phyloP scores from a whole-genome alignment of 92 coral and sea anemone species.

The Blastomussa wellsi region DNA sequence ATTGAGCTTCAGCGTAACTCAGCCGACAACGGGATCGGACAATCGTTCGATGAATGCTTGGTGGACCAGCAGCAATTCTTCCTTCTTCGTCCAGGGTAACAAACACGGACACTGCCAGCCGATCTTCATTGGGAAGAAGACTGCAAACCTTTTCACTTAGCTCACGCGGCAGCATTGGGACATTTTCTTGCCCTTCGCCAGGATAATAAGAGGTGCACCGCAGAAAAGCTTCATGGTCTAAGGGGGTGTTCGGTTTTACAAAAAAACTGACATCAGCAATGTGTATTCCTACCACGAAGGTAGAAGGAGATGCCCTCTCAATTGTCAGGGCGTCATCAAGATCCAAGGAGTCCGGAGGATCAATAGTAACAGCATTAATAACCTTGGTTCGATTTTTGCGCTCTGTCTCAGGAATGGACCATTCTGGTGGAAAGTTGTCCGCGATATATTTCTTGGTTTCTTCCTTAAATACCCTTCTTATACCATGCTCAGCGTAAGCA shows the following conservation, averaged over 20 bases:
- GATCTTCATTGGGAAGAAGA: conserved; percentile 68
- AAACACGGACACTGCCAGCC: conserved; percentile 75
- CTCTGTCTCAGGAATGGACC: conserved; percentile 72
- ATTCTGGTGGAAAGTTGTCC: conserved; percentile 39
- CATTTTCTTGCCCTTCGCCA: conserved; percentile 41
- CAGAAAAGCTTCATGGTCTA: conserved; percentile 76
- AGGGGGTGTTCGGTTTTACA: conserved; percentile 61
- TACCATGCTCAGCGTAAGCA: conserved; percentile 69
- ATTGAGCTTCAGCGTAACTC: conserved; percentile 75
- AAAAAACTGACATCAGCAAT: conserved; percentile 94
- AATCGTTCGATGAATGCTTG: conserved; percentile 60
- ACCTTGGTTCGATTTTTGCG: conserved; percentile 38
- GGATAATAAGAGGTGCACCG: conserved; percentile 92
- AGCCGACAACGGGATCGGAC: conserved; percentile 72
- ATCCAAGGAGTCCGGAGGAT: conserved; percentile 75
- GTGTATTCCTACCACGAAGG: conserved; percentile 73
- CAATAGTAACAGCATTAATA: conserved; percentile 78
- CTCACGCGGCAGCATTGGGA: conserved; percentile 88
- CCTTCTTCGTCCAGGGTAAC: conserved; percentile 60
- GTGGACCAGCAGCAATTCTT: conserved; percentile 39
- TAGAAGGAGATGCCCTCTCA: conserved; percentile 34
- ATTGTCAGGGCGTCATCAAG: conserved; percentile 92
- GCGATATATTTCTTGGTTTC: conserved; percentile 33
- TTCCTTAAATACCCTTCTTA: conserved; percentile 37
- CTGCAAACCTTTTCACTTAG: conserved; percentile 80